Conservation (phyloP, 2,888 invertebrate genomes). For the Nephrotoma appendiculata region DNA sequence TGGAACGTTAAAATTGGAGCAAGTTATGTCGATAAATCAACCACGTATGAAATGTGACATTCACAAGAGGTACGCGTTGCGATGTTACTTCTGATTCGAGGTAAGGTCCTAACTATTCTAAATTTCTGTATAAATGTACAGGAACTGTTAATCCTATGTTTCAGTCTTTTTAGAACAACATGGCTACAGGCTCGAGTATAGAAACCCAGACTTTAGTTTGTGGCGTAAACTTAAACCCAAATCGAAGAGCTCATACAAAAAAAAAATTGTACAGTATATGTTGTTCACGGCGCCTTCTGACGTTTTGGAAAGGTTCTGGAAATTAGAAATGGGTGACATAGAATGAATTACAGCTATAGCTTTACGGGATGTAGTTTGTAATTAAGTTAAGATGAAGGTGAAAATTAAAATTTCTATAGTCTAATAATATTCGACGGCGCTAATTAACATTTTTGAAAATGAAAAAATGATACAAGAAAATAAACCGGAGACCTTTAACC, state of each 20-base stretch:
- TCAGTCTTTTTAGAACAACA: slow-evolving; percentile 79
- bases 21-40: no score
- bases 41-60: slow-evolving; percentile 66
- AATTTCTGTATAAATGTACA: neutral
- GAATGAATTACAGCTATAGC: slow-evolving; percentile 82
- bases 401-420: neutral
- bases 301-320: slow-evolving; percentile 88
- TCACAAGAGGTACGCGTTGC: slow-evolving; percentile 76
- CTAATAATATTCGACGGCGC: neutral
- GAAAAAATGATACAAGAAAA: no score
- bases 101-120: slow-evolving; percentile 26
- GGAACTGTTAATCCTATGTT: neutral
- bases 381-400: neutral
- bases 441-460: no score
- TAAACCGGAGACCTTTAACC: no score
- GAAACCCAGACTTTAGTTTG: slow-evolving; percentile 65
- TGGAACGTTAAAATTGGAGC: no score
- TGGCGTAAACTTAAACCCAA: slow-evolving; percentile 60
- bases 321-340: slow-evolving; percentile 64
- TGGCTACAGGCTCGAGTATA: no score
- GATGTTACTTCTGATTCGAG: slow-evolving; percentile 89
- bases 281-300: slow-evolving; percentile 93
- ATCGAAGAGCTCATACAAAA: slow-evolving; percentile 40
- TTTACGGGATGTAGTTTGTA: slow-evolving; percentile 50
- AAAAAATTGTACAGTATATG: slow-evolving; percentile 49